Evolutionary conservation across 1,140 invertebrate species (phyloP), one percentile per base, ranked within the genome.

Genomic region (Marisa cornuarietis): DNA sequence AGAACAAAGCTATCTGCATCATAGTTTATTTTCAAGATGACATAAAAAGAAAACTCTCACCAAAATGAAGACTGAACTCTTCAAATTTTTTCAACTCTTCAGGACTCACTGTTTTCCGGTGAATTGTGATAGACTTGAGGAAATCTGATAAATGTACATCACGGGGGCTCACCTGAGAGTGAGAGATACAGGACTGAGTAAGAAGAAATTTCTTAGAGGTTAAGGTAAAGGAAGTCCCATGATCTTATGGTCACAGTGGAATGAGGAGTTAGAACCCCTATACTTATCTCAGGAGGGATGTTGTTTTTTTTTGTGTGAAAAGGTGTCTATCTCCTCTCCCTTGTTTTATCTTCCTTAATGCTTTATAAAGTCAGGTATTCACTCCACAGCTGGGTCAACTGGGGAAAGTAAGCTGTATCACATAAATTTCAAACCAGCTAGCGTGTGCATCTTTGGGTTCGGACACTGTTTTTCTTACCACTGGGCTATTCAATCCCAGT

Each of bases 101-200:
- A 18, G 83, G 81, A 51, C 83, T 84, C 13, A 89, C 85, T 0
- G 88, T 89, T 76, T 77, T 85, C 72, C 83, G 82, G 79, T 89
- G 85, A 6, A 82, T 88, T 58, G 84, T 66, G 20, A 88, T 78
- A n/a, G 88, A 88, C 42, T 82, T 85, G 26, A 87, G 24, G 79
- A 89, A 89, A 66, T 89, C 88, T 22, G 75, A 52, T 10, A 88
- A 20, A 14, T 52, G 63, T 24, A 88, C 84, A 65, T 85, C 82
- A 66, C 87, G 79, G 7, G 87, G 85, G 42, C 77, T 71, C 16
- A 88, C 82, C 88, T 88, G 78, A 18, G 83, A 87, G 0, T 71
- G 18, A 66, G 71, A 51, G n/a, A 62, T n/a, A 24, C 11, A 20
- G 14, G 7, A 16, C 24, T 26, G 31, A 42, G 54, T 6, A 58